Base-by-base conservation (phyloP, 2,888 invertebrate genomes). In the Netelia inedita region DNA sequence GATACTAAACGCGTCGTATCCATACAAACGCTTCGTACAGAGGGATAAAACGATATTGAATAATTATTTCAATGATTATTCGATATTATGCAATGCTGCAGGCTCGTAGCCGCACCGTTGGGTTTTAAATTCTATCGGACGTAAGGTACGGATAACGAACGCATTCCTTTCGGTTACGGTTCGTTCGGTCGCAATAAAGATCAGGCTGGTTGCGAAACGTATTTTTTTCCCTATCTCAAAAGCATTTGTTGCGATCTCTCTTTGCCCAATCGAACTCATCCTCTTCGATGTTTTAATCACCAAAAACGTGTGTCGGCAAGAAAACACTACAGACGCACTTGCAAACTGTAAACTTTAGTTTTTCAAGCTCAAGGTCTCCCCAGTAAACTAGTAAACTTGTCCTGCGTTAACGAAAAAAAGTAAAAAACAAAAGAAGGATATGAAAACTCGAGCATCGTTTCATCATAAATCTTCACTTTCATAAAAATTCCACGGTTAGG, bases 161-260 rank as follows among this genome's bases (percentile, higher is more conserved):
- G 79, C 81, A 85, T 85, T 85, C 81, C 85, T 21, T 85, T 65
- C 81, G 23, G 78, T 79, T 82, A 79, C 81, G 71, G 59, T 79
- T 57, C 41, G 72, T 43, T 75, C 69, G 78, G 59, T 35, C 73
- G 55, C 76, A 69, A 55, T 78, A 74, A 81, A 81, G 73, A 85
- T 85, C 85, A 74, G 59, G 55, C 46, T 74, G 23, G 74, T 85
- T 85, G 85, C 78, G 85, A 85, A 85, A 85, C 81, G 74, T 59
- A 79, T 35, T 82, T 79, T 73, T 85, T 82, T 74, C 81, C 35
- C 79, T 85, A 79, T 85, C 85, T 78, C 79, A 35, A 74, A 85
- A 82, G 74, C 81, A 81, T 82, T 84, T 83, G 35, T 84, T 83
- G 35, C 23, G 14, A 66, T 65, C 72, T 46, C n/a, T 43, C 59